These are phyloP conservation scores for Ooceraea biroi DNA, from an alignment of 1,140 invertebrate genomes.

Conservation along the genomic window DNA sequence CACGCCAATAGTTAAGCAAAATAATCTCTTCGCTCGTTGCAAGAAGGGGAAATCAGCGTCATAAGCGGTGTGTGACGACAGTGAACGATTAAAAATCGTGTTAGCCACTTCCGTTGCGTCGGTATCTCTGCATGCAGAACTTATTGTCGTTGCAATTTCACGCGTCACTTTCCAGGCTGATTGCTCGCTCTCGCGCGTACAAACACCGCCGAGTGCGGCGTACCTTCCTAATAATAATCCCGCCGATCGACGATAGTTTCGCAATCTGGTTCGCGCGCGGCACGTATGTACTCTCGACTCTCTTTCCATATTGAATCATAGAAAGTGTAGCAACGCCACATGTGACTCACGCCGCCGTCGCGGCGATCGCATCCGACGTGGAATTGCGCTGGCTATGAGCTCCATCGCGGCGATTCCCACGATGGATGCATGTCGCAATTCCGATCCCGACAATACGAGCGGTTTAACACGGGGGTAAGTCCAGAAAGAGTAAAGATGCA, in stretches of 20 bases:
- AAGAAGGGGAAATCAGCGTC: conserved; percentile 13
- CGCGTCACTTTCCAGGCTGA: conserved; percentile 56
- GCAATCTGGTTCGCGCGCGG: conserved; percentile 28
- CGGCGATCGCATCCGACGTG: conserved; percentile 64
- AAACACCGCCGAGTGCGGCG: background rate
- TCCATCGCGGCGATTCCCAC: conserved; percentile 76
- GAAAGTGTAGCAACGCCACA: conserved; percentile 73
- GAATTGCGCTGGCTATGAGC: conserved; percentile 37
- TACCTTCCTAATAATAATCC: conserved; percentile 51
- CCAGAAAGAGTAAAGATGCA: background rate
- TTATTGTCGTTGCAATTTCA: conserved; percentile 53
- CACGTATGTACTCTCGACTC: conserved; percentile 24
- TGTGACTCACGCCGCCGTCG: conserved; percentile 75
- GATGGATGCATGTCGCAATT: conserved; percentile 80
- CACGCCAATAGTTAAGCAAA: background rate
- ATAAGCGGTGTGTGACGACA: conserved; percentile 18
- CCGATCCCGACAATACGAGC: conserved; percentile 56
- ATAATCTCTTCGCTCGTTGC: background rate
- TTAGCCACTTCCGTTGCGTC: conserved; percentile 55
- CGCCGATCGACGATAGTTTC: conserved; percentile 49
- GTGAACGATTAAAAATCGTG: conserved; percentile 31
- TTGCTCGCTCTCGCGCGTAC: background rate
- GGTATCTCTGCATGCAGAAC: background rate
- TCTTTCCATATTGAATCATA: conserved; percentile 72
- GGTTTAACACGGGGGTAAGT: background rate